Percentiles rank a stretch among this genome's conserved stretches.
These are phyloP conservation scores for Spilarctia lutea DNA, from an alignment of 2,888 invertebrate species.

Conservation along the genomic window DNA sequence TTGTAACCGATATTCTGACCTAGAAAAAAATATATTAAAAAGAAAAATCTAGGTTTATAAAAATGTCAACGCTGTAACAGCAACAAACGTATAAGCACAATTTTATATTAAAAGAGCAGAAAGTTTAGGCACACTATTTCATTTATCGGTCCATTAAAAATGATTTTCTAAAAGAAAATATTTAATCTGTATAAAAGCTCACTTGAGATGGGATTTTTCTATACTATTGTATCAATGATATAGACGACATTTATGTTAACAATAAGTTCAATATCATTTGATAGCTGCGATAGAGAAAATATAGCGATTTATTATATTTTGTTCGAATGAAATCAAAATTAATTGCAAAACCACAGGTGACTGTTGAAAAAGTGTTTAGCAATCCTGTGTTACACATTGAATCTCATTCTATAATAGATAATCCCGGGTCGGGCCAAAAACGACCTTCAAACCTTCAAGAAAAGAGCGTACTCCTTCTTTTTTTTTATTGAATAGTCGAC, in stretches of 20 bases:
- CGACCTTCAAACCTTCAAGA: too few relatives aligned
- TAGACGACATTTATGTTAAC: neutral
- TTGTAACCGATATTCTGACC: too few relatives aligned
- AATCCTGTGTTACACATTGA: too few relatives aligned
- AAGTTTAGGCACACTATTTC: neutral
- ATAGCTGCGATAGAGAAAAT: neutral
- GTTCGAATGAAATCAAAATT: neutral
- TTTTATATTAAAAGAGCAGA: neutral
- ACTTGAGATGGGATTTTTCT: slow-evolving; percentile 4
- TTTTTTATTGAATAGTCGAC: too few relatives aligned
- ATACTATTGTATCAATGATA: neutral
- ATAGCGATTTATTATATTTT: neutral
- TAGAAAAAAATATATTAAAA: too few relatives aligned
- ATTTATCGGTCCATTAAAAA: slow-evolving; percentile 2
- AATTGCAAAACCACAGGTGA: neutral
- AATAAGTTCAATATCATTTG: slow-evolving; percentile 1
- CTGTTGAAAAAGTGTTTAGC: neutral
- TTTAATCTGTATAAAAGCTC: slow-evolving; percentile 9
- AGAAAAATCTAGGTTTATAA: too few relatives aligned
- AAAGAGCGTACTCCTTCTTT: too few relatives aligned
- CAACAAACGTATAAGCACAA: too few relatives aligned
- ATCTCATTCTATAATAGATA: too few relatives aligned
- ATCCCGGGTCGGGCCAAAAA: too few relatives aligned
- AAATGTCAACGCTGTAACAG: neutral
- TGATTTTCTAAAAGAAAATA: neutral